phyloP scores from a whole-genome alignment of 2,113 vertebrate species.

The Brachirus orientalis region DNA sequence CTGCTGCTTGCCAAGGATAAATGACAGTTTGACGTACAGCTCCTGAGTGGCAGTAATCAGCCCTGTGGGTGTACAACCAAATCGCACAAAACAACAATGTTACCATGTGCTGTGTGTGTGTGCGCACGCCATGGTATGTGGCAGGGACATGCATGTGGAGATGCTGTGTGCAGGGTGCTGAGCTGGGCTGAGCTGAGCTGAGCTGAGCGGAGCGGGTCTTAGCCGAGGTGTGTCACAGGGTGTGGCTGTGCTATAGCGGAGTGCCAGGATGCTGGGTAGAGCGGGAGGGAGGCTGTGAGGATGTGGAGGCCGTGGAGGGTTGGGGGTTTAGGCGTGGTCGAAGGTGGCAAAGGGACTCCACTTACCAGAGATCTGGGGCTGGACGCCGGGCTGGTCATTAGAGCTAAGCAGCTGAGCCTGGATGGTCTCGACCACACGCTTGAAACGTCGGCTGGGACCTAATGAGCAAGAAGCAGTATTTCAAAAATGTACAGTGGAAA shows the following conservation, averaged over 20 bases:
- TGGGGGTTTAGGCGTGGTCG: slow-evolving; percentile 8
- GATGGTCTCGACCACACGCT: slow-evolving; percentile 98
- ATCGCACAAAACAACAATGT: neutral
- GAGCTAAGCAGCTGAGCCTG: slow-evolving; percentile 96
- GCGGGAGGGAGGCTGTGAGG: slow-evolving; percentile 20
- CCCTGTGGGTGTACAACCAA: neutral
- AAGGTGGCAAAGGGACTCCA: slow-evolving; percentile 38
- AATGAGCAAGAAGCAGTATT: neutral
- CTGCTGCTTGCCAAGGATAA: neutral
- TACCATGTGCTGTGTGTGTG: slow-evolving; percentile 9
- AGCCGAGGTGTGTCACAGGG: slow-evolving; percentile 20
- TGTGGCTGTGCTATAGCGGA: slow-evolving; percentile 44
- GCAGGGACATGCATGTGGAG: slow-evolving; percentile 71
- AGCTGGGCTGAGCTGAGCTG: slow-evolving; percentile 27
- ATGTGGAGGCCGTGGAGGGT: slow-evolving; percentile 4
- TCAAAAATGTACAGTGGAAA: neutral
- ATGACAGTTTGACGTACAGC: neutral
- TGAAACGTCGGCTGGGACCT: slow-evolving; percentile 99
- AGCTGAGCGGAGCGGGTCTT: slow-evolving; percentile 39
- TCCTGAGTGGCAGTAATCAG: neutral
- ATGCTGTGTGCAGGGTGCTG: slow-evolving; percentile 67
- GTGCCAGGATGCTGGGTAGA: slow-evolving; percentile 51
- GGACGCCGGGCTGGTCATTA: slow-evolving; percentile 92
- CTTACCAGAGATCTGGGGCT: slow-evolving; percentile 94
- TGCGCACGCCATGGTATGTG: slow-evolving; percentile 48